Percentiles rank a stretch among this genome's conserved stretches.
These are phyloP conservation scores for Loripinus fragilis DNA, from an alignment of 2,888 invertebrate genomes.

Conservation along the genomic window DNA sequence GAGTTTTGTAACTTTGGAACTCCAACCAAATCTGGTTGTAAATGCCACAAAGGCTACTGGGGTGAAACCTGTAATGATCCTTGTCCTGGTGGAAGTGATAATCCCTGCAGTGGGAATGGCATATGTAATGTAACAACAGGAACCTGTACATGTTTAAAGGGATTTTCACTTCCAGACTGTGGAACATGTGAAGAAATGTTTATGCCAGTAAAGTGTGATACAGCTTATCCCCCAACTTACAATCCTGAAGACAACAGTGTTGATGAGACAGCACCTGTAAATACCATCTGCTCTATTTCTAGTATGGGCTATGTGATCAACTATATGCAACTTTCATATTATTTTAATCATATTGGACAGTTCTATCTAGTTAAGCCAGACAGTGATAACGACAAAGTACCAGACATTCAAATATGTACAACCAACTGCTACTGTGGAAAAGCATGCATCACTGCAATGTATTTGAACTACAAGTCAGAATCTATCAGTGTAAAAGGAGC, in stretches of 20 bases:
- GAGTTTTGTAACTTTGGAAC: conserved; percentile 59
- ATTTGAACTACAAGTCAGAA: neutral
- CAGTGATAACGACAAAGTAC: neutral
- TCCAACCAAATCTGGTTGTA: conserved; percentile 43
- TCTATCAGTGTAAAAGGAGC: neutral
- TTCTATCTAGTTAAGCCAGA: neutral
- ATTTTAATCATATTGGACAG: neutral
- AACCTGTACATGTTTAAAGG: conserved; percentile 46
- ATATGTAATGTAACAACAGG: conserved; percentile 56
- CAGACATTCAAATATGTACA: conserved; percentile 1
- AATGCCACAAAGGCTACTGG: conserved; percentile 60
- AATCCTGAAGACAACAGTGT: neutral
- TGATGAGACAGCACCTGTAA: neutral
- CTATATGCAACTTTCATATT: neutral
- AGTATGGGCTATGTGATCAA: neutral
- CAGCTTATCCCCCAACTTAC: neutral
- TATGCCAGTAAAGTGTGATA: conserved; percentile 7
- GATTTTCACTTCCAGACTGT: conserved; percentile 37
- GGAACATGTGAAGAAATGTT: conserved; percentile 38
- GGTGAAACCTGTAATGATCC: conserved; percentile 54
- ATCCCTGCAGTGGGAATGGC: conserved; percentile 61
- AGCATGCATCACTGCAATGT: neutral
- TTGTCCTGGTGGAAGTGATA: conserved; percentile 44
- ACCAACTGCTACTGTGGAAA: neutral
- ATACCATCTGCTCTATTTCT: neutral